Evolutionary conservation across 2,888 invertebrate genomes (phyloP).

Genomic region (Hypselothyrea guttata): DNA sequence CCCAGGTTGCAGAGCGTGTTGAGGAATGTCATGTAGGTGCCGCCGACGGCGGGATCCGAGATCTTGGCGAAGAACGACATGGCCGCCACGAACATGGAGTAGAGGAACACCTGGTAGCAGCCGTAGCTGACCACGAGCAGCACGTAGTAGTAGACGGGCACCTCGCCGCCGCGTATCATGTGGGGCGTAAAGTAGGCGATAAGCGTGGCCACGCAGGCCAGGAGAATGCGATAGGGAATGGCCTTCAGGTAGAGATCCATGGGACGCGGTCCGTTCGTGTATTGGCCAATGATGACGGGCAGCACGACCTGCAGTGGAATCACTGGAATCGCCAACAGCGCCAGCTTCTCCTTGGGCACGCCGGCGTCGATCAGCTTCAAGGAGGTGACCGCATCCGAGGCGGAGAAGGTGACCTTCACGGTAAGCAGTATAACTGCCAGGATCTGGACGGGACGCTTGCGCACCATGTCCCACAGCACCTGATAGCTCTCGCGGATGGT

Average conservation of each 20-base stretch:
- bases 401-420: conserved; percentile 96
- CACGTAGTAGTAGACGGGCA: conserved; percentile 89
- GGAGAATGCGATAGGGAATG: conserved; percentile 92
- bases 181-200: conserved; percentile 93
- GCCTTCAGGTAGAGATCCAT: conserved; percentile 94
- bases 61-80: conserved; percentile 99
- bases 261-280: conserved; percentile 94
- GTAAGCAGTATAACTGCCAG: conserved; percentile 92
- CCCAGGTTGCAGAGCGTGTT: conserved; percentile 98
- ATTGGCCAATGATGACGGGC: conserved; percentile 89
- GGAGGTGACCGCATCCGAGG: conserved; percentile 96
- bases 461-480: conserved; percentile 91
- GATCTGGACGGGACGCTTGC: conserved; percentile 90
- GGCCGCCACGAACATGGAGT: conserved; percentile 97
- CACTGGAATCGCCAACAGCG: conserved; percentile 95
- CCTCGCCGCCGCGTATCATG: conserved; percentile 84
- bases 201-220: conserved; percentile 91
- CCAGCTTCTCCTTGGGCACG: conserved; percentile 96
- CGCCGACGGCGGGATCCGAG: conserved; percentile 97
- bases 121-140: conserved; percentile 90
- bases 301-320: conserved; percentile 96
- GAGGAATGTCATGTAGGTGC: conserved; percentile 99
- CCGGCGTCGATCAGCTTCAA: conserved; percentile 98
- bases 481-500: conserved; percentile 89
- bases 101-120: conserved; percentile 96